These are phyloP conservation scores for Brachypteracias leptosomus DNA, from an alignment of 2,113 vertebrate species.

Conservation along the genomic window DNA sequence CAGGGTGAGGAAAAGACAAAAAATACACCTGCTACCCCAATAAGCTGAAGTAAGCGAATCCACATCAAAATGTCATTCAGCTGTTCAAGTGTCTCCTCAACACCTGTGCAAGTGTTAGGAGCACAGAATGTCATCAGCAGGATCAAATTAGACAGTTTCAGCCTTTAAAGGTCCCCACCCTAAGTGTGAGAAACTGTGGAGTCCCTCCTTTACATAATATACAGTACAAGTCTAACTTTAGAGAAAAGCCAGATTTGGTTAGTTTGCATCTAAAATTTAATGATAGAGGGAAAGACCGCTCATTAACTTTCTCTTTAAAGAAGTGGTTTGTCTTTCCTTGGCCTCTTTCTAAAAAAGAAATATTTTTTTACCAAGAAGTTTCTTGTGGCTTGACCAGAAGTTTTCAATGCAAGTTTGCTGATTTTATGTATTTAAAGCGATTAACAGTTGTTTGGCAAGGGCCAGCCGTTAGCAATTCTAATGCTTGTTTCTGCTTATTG, in stretches of 20 bases:
- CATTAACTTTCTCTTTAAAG: constrained; percentile 3
- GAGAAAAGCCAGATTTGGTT: background rate
- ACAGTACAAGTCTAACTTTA: background rate
- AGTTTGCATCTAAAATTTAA: background rate
- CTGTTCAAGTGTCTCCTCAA: background rate
- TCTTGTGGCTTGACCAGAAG: background rate
- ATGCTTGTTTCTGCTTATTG: background rate
- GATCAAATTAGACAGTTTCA: background rate
- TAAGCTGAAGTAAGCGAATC: background rate
- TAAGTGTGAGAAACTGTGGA: background rate
- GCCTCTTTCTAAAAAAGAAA: background rate
- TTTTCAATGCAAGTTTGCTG: background rate
- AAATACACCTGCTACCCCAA: background rate
- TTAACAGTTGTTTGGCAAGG: background rate
- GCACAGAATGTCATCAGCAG: background rate
- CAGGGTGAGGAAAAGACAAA: background rate
- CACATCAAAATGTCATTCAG: background rate
- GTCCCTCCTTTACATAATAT: rapidly evolving
- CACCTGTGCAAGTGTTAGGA: background rate
- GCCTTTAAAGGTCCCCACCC: background rate
- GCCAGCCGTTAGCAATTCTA: background rate
- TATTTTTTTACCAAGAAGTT: background rate
- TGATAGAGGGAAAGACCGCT: background rate
- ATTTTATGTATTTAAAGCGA: background rate
- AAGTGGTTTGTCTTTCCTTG: background rate